Evolutionary conservation across 2,113 vertebrate genomes (phyloP), one percentile per base, ranked within the genome.

Genomic region (Phyllostomus discolor): DNA sequence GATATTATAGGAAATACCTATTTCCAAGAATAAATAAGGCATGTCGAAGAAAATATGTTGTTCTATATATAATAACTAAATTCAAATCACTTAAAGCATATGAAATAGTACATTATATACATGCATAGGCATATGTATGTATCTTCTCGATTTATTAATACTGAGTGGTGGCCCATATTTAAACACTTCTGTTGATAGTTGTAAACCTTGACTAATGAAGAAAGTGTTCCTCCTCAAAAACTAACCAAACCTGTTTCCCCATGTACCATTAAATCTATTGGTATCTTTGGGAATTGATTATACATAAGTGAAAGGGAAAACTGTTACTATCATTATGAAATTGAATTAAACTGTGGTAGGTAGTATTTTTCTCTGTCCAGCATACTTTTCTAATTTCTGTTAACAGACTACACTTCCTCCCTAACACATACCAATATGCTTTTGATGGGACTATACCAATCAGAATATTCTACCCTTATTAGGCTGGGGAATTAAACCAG

Each of bases 341-440:
- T 48, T 69, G 87, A 90, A 87, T 94, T 90, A 80, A 76, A 95
- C 89, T 93, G 14, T 28, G 67, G 26, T 72, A 90, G 12, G 33
- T 90, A 33, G 20, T 91, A 10, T 72, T 85, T 84, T 83, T 82
- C 26, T 75, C 84, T 94, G 38, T 38, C 50, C 8, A 41, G 12
- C 4, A 57, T 79, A 43, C n/a, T 90, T 85, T 75, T 79, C 38
- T 8, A 5, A 14, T 88, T 75, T 95, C 72, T 83, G 15, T 88
- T 91, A 93, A 48, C n/a, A 94, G 57, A 88, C 12, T 10, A 73
- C 4, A 2, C 11, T 92, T 91, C 14, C 10, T 92, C 28, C n/a
- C 26, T 26, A 73, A n/a, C 38, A 73, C 2, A 85, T 1, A 64
- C 31, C 31, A 66, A 16, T 96, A 24, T 70, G 6, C 50, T 89